These are phyloP conservation scores for Amniataba percoides DNA, from an alignment of 2,797 vertebrate species.

Conservation along the genomic window DNA sequence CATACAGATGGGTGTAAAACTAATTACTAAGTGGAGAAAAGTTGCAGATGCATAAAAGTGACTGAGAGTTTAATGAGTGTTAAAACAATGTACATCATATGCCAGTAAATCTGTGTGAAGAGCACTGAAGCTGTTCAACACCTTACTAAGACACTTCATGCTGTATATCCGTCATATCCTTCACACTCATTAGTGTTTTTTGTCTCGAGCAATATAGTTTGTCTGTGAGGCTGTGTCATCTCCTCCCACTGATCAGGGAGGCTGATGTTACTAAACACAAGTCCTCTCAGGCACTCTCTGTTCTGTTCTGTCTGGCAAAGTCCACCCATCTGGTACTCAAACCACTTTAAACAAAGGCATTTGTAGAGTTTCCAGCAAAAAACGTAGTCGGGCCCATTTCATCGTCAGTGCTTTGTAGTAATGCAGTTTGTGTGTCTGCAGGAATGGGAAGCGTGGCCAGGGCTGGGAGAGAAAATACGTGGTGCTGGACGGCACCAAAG, in stretches of 20 bases:
- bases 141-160: neutral
- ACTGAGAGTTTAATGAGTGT: neutral
- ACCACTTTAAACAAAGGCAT: conserved; percentile 21
- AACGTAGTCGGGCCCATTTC: neutral
- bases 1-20: neutral
- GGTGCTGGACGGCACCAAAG: conserved; percentile 95
- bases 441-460: conserved; percentile 97
- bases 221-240: conserved; percentile 18
- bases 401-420: neutral
- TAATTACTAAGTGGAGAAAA: neutral
- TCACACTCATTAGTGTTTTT: conserved; percentile 3
- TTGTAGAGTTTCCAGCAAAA: neutral
- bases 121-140: neutral
- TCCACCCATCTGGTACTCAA: conserved; percentile 12
- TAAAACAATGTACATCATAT: neutral
- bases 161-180: neutral
- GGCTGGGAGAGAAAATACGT: conserved; percentile 98
- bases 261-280: conserved; percentile 24
- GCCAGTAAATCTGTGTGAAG: neutral
- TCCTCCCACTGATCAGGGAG: conserved; percentile 26
- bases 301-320: conserved; percentile 9
- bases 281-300: conserved; percentile 13
- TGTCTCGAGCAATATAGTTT: neutral
- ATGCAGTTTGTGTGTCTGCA: conserved; percentile 69
- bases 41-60: neutral